Evolutionary conservation across 23 tunicate species (phyloP).

Genomic region (Trididemnum nubilum): DNA sequence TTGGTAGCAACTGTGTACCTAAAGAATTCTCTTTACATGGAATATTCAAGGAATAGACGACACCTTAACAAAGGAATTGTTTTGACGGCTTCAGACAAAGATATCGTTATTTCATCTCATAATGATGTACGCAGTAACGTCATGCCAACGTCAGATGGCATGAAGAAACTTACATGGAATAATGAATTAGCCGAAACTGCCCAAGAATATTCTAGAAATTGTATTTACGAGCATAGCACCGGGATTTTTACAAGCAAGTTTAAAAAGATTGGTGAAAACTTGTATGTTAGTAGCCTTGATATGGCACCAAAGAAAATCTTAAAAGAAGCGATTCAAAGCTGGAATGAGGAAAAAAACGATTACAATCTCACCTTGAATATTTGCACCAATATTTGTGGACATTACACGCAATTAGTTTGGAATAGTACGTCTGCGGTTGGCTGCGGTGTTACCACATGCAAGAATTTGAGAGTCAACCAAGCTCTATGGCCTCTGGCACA

Average conservation of each 20-base stretch:
- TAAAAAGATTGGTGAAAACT: conserved; percentile 39
- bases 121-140: too few relatives aligned
- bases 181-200: too few relatives aligned
- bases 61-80: too few relatives aligned
- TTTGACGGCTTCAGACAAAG: too few relatives aligned
- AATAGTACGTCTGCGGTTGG: conserved; percentile 53
- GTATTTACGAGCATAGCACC: conserved; percentile 60
- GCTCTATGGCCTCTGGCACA: conserved; percentile 30
- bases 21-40: too few relatives aligned
- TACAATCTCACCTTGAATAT: conserved; percentile 38
- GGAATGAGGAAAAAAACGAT: conserved; percentile 48
- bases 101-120: too few relatives aligned
- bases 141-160: too few relatives aligned
- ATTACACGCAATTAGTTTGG: conserved; percentile 64
- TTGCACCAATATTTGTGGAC: conserved; percentile 28
- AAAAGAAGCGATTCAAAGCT: conserved; percentile 18
- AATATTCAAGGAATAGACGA: too few relatives aligned
- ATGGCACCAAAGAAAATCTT: neutral
- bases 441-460: conserved; percentile 47
- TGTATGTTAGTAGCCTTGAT: conserved; percentile 19
- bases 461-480: conserved; percentile 18
- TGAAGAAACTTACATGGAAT: too few relatives aligned
- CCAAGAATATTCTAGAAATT: conserved; percentile 51
- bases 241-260: too few relatives aligned
- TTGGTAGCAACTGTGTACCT: too few relatives aligned